phyloP scores from a whole-genome alignment of 2,797 vertebrate genomes.

The Numenius phaeopus region DNA sequence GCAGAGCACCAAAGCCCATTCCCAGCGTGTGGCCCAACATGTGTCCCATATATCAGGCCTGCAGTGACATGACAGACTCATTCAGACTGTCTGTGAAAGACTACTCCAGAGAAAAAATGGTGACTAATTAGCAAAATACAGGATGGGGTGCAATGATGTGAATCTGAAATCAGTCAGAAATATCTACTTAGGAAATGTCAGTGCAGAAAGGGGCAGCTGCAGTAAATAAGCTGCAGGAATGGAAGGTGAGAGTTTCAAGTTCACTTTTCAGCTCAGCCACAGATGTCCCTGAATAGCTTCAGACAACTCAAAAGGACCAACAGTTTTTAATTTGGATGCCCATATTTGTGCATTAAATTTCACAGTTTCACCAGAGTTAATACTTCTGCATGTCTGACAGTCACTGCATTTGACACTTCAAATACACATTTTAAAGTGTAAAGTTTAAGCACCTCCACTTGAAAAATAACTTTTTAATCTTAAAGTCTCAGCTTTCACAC shows the following conservation, averaged over 20 bases:
- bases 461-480: background rate
- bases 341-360: background rate
- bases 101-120: background rate
- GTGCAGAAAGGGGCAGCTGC: background rate
- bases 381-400: background rate
- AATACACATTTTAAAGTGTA: background rate
- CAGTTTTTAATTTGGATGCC: background rate
- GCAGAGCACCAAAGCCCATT: background rate
- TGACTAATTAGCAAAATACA: background rate
- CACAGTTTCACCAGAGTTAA: background rate
- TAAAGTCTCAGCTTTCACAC: background rate
- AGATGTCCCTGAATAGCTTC: background rate
- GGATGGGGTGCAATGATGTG: rapidly evolving
- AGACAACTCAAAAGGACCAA: background rate
- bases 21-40: background rate
- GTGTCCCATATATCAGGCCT: background rate
- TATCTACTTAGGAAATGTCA: background rate
- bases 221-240: background rate
- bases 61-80: background rate
- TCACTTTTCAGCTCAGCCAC: background rate
- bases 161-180: background rate
- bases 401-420: background rate
- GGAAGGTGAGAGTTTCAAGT: background rate
- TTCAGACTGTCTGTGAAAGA: background rate
- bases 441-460: background rate